Conservation (phyloP, 1,140 invertebrate species). For the Macrostomum lignano region DNA sequence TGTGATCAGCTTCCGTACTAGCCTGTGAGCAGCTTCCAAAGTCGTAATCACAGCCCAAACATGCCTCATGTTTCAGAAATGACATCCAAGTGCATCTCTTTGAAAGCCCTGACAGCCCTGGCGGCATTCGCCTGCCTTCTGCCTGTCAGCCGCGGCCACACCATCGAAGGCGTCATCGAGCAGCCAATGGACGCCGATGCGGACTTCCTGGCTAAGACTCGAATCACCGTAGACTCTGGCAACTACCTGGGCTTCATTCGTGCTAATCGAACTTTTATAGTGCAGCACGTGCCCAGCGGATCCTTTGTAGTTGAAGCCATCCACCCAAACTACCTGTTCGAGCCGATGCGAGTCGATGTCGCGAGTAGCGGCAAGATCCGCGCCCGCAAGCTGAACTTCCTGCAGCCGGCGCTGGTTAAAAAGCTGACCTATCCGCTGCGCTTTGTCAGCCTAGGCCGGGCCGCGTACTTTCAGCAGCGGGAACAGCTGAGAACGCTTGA, state of each 20-base stretch:
- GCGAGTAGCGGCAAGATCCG: slow-evolving; percentile 79
- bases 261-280: slow-evolving; percentile 56
- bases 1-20: too few relatives aligned
- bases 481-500: slow-evolving; percentile 18
- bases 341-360: slow-evolving; percentile 68
- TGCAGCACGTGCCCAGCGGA: slow-evolving; percentile 62
- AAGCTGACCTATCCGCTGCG: slow-evolving; percentile 54
- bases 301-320: slow-evolving; percentile 76
- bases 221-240: slow-evolving; percentile 55
- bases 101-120: too few relatives aligned
- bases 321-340: slow-evolving; percentile 62
- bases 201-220: slow-evolving; percentile 46
- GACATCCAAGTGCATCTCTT: too few relatives aligned
- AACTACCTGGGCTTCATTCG: slow-evolving; percentile 45
- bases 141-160: too few relatives aligned
- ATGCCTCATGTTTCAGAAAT: too few relatives aligned
- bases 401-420: slow-evolving; percentile 48
- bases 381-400: slow-evolving; percentile 67
- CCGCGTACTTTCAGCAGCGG: slow-evolving; percentile 47
- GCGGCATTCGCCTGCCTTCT: too few relatives aligned
- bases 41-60: too few relatives aligned
- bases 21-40: too few relatives aligned
- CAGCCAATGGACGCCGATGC: slow-evolving; percentile 11
- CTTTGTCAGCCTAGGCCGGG: slow-evolving; percentile 47
- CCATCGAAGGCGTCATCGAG: slow-evolving; percentile 2